A percentile compares a stretch with the other conserved stretches of the same genome.
Evolutionary conservation across 1,140 invertebrate genomes (phyloP).

Genomic region (Pristionchus pacificus): DNA sequence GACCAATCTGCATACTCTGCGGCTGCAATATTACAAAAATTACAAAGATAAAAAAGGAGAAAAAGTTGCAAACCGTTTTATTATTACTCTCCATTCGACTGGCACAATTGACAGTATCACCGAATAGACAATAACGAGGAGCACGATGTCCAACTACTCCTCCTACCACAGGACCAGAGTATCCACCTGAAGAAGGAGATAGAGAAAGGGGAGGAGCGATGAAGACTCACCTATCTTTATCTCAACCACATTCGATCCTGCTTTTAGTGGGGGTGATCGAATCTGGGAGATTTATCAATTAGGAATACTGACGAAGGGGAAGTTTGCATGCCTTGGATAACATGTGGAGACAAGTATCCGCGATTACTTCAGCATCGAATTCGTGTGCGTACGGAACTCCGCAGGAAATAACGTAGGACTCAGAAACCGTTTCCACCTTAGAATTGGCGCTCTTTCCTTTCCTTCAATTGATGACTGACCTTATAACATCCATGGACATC

Average conservation of each 20-base stretch:
- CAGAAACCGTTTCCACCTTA: conserved; percentile 24
- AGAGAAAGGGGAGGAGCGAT: background rate
- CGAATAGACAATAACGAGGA: conserved; percentile 71
- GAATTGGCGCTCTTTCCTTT: no score
- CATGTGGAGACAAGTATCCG: conserved; percentile 27
- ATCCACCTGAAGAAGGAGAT: conserved; percentile 9
- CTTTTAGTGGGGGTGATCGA: background rate
- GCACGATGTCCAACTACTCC: conserved; percentile 79
- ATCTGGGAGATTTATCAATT: no score
- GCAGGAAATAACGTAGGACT: conserved; percentile 26
- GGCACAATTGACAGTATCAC: conserved; percentile 87
- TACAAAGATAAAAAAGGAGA: no score
- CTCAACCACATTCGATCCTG: conserved; percentile 8
- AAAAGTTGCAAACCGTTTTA: conserved; percentile 26
- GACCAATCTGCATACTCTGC: conserved; percentile 25
- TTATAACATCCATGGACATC: conserved; percentile 28
- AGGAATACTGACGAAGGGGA: no score
- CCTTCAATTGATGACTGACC: no score
- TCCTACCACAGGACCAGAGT: conserved; percentile 63
- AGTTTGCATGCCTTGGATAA: conserved; percentile 12
- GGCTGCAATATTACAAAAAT: no score
- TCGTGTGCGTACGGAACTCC: conserved; percentile 23
- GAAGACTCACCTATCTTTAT: conserved; percentile 19
- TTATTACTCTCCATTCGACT: conserved; percentile 74
- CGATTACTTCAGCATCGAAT: conserved; percentile 18